Base-by-base conservation (phyloP, 1,140 invertebrate genomes). In the Scaptomyza hsui region DNA sequence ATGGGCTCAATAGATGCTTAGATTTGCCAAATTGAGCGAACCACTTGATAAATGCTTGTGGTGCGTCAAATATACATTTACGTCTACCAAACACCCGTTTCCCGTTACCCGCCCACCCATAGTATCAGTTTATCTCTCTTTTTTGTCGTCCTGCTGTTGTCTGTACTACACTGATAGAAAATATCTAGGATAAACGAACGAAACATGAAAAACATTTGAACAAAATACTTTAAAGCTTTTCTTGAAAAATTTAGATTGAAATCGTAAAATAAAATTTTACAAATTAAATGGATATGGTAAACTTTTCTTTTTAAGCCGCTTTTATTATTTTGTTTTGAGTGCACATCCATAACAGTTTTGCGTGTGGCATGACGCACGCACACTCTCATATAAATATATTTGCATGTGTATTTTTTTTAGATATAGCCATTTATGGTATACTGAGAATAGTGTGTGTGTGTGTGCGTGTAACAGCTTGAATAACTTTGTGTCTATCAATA, bases 11-110 rank as follows among this genome's bases (percentile, higher is more conserved):
- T 55, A 53, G 56, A 57, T 42, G 51, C 53, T 71, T 64, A 62
- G 62, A 55, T 70, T 76, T 69, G 51, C 63, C 52, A 64, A 79
- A 81, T 69, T 81, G 67, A 70, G 32, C 56, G 67, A 51, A 41
- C 61, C 62, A 72, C 75, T 68, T 82, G 67, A 69, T 78, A 78
- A 82, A 71, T 81, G 70, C 63, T 65, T 67, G 56, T 72, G 55
- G 48, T 59, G 63, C 63, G 47, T 67, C 62, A 67, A 72, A 72
- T 59, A 68, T 18, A 67, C 63, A 72, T 59, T 52, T 65, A 44
- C 52, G 55, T 65, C 37, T 45, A 37, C 35, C 21, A 29, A 6
- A 3, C n/a, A 5, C 42, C 7, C 10, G 7, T 9, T 29, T 29
- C 42, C n/a, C n/a, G n/a, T n/a, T n/a, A 21, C 13, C 7, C 6